phyloP scores from a whole-genome alignment of 2,888 invertebrate genomes.

The Caenorhabditis wallacei region DNA sequence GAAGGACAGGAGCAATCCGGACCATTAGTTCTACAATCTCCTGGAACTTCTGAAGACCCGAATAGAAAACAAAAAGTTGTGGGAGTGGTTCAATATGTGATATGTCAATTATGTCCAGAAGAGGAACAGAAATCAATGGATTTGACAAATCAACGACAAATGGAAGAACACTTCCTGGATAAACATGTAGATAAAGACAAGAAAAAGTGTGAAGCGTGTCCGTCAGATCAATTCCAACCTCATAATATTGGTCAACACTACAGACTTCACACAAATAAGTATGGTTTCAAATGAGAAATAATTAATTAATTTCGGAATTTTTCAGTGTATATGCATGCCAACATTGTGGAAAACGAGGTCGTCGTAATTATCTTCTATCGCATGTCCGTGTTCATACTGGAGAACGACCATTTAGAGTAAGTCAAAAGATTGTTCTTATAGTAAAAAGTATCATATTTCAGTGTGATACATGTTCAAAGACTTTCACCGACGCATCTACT shows the following conservation, averaged over 20 bases:
- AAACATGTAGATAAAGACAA: conserved; percentile 75
- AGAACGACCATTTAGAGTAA: conserved; percentile 74
- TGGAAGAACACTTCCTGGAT: conserved; percentile 71
- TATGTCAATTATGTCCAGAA: conserved; percentile 77
- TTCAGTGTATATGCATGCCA: conserved; percentile 76
- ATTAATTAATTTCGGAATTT: not conserved
- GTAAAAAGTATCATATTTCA: conserved; percentile 45
- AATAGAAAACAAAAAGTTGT: conserved; percentile 66
- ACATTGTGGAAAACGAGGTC: conserved; percentile 77
- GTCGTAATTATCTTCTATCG: conserved; percentile 74
- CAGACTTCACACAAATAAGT: conserved; percentile 72
- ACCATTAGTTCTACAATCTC: conserved; percentile 13
- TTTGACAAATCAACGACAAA: conserved; percentile 65
- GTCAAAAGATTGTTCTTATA: not conserved
- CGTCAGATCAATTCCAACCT: conserved; percentile 65
- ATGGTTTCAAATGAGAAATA: not conserved
- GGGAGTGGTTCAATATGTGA: conserved; percentile 74
- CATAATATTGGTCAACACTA: conserved; percentile 72
- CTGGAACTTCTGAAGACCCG: conserved; percentile 6
- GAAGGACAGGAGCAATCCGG: conserved; percentile 43
- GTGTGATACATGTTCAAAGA: conserved; percentile 75
- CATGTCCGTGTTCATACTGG: conserved; percentile 78
- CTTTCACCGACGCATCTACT: conserved; percentile 78
- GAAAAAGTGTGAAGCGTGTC: conserved; percentile 70
- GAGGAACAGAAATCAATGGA: conserved; percentile 68